These are phyloP conservation scores for Orgyia antiqua DNA, from an alignment of 2,888 invertebrate genomes.

Conservation along the genomic window DNA sequence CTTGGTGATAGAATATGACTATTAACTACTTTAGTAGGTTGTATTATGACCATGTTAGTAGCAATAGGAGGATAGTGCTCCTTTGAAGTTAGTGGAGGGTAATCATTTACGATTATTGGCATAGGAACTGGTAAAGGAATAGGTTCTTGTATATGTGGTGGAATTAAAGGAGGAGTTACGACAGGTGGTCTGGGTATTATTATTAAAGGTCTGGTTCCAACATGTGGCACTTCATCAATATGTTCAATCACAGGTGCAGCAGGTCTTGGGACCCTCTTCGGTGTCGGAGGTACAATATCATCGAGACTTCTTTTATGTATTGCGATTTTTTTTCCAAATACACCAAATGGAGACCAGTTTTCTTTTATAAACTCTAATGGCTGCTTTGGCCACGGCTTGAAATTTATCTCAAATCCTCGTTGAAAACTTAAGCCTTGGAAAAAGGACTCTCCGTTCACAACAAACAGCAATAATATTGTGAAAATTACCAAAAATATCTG, in stretches of 20 bases:
- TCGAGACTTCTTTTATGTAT: slow-evolving; percentile 25
- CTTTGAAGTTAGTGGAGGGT: slow-evolving; percentile 5
- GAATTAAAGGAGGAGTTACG: slow-evolving; percentile 1
- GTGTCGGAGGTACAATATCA: slow-evolving; percentile 3
- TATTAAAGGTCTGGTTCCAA: slow-evolving; percentile 8
- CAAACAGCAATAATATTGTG: slow-evolving; percentile 7
- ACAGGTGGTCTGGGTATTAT: slow-evolving; percentile 9
- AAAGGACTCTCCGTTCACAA: slow-evolving; percentile 7
- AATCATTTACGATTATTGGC: slow-evolving; percentile 9
- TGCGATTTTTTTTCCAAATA: slow-evolving; percentile 25
- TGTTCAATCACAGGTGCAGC: slow-evolving; percentile 31
- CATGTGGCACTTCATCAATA: slow-evolving; percentile 17
- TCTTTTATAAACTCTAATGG: slow-evolving; percentile 42
- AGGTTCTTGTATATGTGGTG: neutral
- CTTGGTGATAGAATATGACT: slow-evolving; percentile 3
- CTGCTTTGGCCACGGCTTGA: slow-evolving; percentile 36
- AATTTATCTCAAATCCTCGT: slow-evolving; percentile 39
- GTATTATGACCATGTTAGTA: slow-evolving; percentile 22
- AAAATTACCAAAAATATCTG: slow-evolving; percentile 15
- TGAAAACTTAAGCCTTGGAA: slow-evolving; percentile 34
- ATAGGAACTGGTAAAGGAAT: slow-evolving; percentile 5
- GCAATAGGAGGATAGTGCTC: slow-evolving; percentile 14
- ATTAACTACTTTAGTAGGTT: slow-evolving; percentile 6
- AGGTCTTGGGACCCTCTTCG: slow-evolving; percentile 2
- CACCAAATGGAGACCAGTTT: slow-evolving; percentile 46